Base-by-base conservation (phyloP, 2,888 invertebrate species). In the Celastrina argiolus region DNA sequence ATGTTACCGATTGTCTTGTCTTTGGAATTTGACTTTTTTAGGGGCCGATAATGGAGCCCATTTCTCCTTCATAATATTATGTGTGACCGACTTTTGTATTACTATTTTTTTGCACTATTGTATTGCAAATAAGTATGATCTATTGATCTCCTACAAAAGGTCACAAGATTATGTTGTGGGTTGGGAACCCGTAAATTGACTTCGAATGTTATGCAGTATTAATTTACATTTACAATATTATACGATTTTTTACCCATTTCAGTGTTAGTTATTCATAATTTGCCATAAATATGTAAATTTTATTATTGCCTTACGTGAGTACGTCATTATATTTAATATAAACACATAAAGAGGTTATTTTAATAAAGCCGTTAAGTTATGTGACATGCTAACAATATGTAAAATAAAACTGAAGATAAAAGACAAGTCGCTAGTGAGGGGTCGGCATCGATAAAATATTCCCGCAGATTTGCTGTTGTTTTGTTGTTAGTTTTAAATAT, bases 301-400 rank as follows among this genome's bases (percentile, higher is more conserved):
- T 51, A 3, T 51, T 51, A 51, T 22, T 12, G 22, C 51, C 22
- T 22, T 22, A 51, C 45, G 45, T 18, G 45, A 18, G 18, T 18
- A 18, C 51, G 22, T 51, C 51, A 10, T 51, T 51, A 12, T 12
- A 1, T 22, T 22, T 51, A 22, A 51, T 51, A 51, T 51, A 51
- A 51, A 51, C 51, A 51, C 26, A 51, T 51, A 51, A 51, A 51
- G 22, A 14, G 51, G 51, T 51, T 22, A 51, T 51, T 51, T 51
- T 51, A 51, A 51, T 51, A 51, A 51, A 51, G 51, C 51, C 12
- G 22, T 51, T 51, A 51, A 22, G 51, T 51, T 58, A 58, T 58
- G 28, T 58, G 58, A 58, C 58, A 58, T 31, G 58, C 16, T 58
- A 58, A 58, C 58, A 28, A 58, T 31, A 58, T 16, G 58, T 58